These are phyloP conservation scores for Columbina picui DNA, from an alignment of 2,113 vertebrate genomes.

Conservation along the genomic window DNA sequence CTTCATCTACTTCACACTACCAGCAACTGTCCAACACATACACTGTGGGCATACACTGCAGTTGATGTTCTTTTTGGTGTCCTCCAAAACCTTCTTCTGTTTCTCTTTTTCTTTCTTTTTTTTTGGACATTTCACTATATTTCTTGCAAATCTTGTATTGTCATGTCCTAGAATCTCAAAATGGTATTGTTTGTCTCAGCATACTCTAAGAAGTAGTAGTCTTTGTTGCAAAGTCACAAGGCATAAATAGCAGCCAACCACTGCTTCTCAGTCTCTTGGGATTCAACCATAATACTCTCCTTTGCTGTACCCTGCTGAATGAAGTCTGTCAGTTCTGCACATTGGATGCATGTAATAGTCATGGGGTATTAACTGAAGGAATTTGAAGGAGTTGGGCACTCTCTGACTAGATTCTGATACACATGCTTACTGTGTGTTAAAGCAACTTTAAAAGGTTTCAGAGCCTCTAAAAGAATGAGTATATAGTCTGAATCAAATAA, in stretches of 20 bases:
- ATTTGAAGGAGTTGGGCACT: not conserved
- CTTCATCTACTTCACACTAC: not conserved
- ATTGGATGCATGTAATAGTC: accelerated
- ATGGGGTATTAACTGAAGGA: not conserved
- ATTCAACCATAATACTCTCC: not conserved
- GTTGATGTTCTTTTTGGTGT: too few relatives aligned
- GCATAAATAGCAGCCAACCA: not conserved
- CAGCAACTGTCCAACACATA: not conserved
- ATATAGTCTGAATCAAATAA: not conserved
- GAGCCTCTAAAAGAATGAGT: not conserved
- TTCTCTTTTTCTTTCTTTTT: not conserved
- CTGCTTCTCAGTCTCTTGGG: not conserved
- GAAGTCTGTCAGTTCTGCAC: not conserved
- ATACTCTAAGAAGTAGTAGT: not conserved
- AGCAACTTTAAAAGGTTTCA: not conserved
- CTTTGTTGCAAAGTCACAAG: not conserved
- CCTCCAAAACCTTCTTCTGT: not conserved
- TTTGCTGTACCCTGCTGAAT: not conserved
- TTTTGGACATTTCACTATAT: not conserved
- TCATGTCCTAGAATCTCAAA: not conserved
- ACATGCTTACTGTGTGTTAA: not conserved
- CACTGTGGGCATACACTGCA: too few relatives aligned
- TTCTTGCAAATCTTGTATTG: not conserved
- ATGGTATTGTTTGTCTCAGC: not conserved
- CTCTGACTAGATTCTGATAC: not conserved